These are phyloP conservation scores for Agrochola lota DNA, from an alignment of 2,888 invertebrate species.

Conservation along the genomic window DNA sequence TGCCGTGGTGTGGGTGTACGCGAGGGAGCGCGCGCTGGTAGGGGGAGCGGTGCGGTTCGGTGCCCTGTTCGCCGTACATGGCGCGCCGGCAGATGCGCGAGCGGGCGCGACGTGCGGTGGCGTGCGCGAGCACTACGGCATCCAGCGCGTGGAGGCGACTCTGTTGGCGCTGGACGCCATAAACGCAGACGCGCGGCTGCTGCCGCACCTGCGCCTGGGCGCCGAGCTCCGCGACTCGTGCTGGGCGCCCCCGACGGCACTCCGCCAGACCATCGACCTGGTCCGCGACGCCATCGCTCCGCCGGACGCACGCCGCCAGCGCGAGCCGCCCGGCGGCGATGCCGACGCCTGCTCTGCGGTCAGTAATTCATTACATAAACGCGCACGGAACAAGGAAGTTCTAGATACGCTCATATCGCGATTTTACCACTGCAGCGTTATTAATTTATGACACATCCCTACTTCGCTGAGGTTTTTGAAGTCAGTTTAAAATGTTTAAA, in stretches of 20 bases:
- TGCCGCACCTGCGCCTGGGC: constrained; percentile 90
- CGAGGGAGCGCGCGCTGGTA: constrained; percentile 70
- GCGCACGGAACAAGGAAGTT: not conserved
- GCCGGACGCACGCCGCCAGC: constrained; percentile 60
- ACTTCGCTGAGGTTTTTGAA: not conserved
- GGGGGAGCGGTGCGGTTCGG: constrained; percentile 91
- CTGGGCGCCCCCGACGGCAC: constrained; percentile 95
- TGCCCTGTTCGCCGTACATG: constrained; percentile 91
- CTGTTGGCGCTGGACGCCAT: constrained; percentile 92
- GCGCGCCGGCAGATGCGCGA: constrained; percentile 79
- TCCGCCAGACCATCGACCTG: constrained; percentile 94
- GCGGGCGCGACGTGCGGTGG: constrained; percentile 72
- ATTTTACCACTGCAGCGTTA: not conserved
- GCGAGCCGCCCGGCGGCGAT: not conserved
- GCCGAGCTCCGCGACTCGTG: constrained; percentile 95
- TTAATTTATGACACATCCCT: not conserved
- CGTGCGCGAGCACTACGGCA: constrained; percentile 94
- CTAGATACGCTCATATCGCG: not conserved
- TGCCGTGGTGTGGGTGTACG: constrained; percentile 61
- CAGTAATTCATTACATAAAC: not conserved
- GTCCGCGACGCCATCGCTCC: constrained; percentile 92
- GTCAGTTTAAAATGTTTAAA: not conserved
- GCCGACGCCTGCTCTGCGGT: constrained; percentile 24
- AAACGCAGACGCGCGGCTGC: constrained; percentile 90
- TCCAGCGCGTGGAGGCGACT: constrained; percentile 92